Percentiles rank a stretch among this genome's conserved stretches.
Conservation (phyloP, 2,797 vertebrate genomes). For the Lutjanus argentimaculatus region DNA sequence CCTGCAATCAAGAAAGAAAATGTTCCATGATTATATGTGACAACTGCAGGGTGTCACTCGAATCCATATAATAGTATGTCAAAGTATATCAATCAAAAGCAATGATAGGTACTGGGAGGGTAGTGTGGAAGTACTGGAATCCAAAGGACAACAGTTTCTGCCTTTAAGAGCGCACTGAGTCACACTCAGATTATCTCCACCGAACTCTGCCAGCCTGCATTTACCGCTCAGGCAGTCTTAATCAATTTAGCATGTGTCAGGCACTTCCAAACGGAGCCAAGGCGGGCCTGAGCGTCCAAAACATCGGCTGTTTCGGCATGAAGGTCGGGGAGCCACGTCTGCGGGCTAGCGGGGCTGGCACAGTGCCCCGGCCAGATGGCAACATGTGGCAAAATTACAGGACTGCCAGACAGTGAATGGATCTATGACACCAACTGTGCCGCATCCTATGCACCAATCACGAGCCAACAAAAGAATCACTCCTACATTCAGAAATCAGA, state of each 20-base stretch:
- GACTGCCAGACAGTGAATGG: conserved; percentile 56
- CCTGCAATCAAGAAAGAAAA: conserved; percentile 41
- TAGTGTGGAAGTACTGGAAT: conserved; percentile 1
- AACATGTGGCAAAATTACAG: conserved; percentile 81
- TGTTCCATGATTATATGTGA: neutral
- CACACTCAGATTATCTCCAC: conserved; percentile 60
- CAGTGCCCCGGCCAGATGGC: conserved; percentile 77
- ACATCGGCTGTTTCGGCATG: conserved; percentile 66
- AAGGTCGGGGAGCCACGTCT: conserved; percentile 59
- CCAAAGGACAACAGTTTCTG: conserved; percentile 40
- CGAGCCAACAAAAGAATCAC: conserved; percentile 44
- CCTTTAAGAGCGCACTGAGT: conserved; percentile 55
- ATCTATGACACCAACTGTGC: conserved; percentile 61
- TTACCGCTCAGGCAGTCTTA: conserved; percentile 71
- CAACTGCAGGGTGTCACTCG: conserved; percentile 18
- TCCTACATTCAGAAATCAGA: conserved; percentile 20
- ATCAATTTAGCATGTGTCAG: conserved; percentile 80
- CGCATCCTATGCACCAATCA: conserved; percentile 36
- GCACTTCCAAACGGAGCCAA: conserved; percentile 66
- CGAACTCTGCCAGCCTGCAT: conserved; percentile 63
- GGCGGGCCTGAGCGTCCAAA: conserved; percentile 56
- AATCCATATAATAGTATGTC: conserved; percentile 12
- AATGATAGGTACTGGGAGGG: conserved; percentile 11
- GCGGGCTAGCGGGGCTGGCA: conserved; percentile 64
- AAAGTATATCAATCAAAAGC: conserved; percentile 16